Evolutionary conservation across 1,140 invertebrate genomes (phyloP).

Genomic region (Lasioglossum albipes): DNA sequence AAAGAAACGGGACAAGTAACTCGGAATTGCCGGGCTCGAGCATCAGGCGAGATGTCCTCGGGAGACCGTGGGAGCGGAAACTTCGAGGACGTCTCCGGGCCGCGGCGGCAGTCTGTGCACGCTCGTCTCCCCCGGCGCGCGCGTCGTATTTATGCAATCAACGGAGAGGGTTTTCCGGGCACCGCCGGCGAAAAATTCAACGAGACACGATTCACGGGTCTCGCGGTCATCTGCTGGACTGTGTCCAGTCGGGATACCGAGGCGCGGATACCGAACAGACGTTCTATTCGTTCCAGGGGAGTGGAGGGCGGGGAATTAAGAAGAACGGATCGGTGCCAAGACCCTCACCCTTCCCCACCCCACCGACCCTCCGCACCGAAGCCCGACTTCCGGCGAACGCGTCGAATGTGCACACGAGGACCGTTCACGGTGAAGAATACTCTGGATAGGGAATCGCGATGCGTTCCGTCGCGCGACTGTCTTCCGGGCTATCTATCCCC

Average conservation of each 20-base stretch:
- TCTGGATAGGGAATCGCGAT: neutral
- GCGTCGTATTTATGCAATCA: slow-evolving; percentile 24
- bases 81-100: neutral
- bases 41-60: neutral
- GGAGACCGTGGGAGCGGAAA: neutral
- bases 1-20: neutral
- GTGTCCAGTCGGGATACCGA: neutral
- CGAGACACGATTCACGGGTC: neutral
- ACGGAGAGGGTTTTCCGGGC: slow-evolving; percentile 11
- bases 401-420: neutral
- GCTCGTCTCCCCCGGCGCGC: neutral
- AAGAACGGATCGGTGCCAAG: neutral
- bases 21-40: neutral
- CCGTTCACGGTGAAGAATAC: neutral
- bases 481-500: slow-evolving; percentile 2
- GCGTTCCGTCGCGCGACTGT: slow-evolving; percentile 10
- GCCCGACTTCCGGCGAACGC: neutral
- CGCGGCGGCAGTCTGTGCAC: neutral
- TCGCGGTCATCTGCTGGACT: slow-evolving; percentile 4
- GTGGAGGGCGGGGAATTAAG: neutral
- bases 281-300: neutral
- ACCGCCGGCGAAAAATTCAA: neutral
- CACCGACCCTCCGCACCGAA: neutral
- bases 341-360: neutral
- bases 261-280: neutral